Base-by-base conservation (phyloP, 2,113 vertebrate species). In the Callaeas wilsoni region DNA sequence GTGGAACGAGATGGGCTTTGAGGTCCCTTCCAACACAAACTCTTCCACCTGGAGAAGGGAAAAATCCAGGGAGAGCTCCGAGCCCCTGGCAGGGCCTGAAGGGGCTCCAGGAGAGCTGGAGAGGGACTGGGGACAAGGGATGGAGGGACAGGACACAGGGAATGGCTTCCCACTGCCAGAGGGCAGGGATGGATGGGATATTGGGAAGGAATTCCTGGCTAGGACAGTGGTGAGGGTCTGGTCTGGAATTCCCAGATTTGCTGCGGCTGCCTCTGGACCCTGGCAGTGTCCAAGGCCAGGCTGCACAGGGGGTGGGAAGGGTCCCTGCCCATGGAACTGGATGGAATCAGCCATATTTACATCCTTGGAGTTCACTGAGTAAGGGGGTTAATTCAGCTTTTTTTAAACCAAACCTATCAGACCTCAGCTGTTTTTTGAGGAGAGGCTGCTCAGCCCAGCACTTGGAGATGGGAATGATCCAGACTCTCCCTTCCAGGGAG, bases 241-340 rank as follows among this genome's bases (percentile, higher is more conserved):
- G n/a, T n/a, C 33, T 74, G 71, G 4, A 46, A 75, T 75, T 75
- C 18, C 71, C 71, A 35, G 32, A n/a, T 19, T 15, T 15, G 30
- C 69, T 33, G 69, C 0, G 29, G n/a, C 56, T 76, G 56, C 12
- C 47, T 47, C 59, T 78, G 75, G 30, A 78, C 75, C 75, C 75
- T 52, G 75, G 59, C 4, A 53, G 3, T 64, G 59, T 1, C 75
- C 59, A n/a, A 42, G 37, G 60, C 49, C 49, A 15, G 49, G 59
- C 0, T 50, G 46, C 27, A 37, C 18, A 29, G 39, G 47, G 47
- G 42, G 9, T 42, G 25, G 49, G 33, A 65, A 15, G 0, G 14
- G 19, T 35, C 49, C 26, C 32, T 65, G 39, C 25, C 19, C 23
- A n/a, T 17, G 75, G 57, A 50, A 41, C 3, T 12, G 47, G 49